Evolutionary conservation across 1,140 invertebrate genomes (phyloP).

Genomic region (Drosophila ambigua): DNA sequence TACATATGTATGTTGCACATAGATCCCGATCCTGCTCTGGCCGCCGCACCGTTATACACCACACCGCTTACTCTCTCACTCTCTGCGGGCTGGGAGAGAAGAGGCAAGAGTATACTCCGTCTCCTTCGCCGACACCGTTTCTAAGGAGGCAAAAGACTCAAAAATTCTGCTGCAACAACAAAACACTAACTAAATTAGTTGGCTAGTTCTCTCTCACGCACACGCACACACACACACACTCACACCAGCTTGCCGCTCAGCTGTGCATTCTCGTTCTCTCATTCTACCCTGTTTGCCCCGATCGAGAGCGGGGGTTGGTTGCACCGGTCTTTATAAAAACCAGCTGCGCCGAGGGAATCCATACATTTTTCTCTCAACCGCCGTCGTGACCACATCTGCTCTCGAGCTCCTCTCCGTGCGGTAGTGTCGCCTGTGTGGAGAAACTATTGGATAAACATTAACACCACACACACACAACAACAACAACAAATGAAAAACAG

Average conservation of each 20-base stretch:
- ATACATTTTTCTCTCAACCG: constrained; percentile 53
- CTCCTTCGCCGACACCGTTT: constrained; percentile 14
- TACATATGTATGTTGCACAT: constrained; percentile 24
- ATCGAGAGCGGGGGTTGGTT: constrained; percentile 45
- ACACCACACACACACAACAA: constrained; percentile 44
- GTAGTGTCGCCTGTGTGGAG: constrained; percentile 50
- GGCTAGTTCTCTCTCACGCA: constrained; percentile 16
- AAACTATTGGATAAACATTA: constrained; percentile 33
- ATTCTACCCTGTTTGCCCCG: constrained; percentile 20
- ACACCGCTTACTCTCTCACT: neutral
- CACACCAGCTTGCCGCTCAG: constrained; percentile 20
- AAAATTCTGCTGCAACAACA: constrained; percentile 21
- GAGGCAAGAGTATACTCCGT: neutral
- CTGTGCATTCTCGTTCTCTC: constrained; percentile 34
- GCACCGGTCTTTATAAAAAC: constrained; percentile 61
- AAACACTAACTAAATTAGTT: constrained; percentile 40
- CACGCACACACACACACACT: constrained; percentile 3
- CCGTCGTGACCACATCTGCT: constrained; percentile 62
- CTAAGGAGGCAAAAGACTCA: constrained; percentile 11
- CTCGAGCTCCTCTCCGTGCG: constrained; percentile 41
- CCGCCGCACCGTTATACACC: constrained; percentile 38
- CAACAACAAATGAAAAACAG: constrained; percentile 32
- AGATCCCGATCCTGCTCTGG: constrained; percentile 16
- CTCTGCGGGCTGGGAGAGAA: too few species aligned
- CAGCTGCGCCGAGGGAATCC: constrained; percentile 40